A percentile compares a stretch with the other conserved stretches of the same genome.
Evolutionary conservation across 1,140 invertebrate species (phyloP).

Genomic region (Ctenoplectra terminalis): DNA sequence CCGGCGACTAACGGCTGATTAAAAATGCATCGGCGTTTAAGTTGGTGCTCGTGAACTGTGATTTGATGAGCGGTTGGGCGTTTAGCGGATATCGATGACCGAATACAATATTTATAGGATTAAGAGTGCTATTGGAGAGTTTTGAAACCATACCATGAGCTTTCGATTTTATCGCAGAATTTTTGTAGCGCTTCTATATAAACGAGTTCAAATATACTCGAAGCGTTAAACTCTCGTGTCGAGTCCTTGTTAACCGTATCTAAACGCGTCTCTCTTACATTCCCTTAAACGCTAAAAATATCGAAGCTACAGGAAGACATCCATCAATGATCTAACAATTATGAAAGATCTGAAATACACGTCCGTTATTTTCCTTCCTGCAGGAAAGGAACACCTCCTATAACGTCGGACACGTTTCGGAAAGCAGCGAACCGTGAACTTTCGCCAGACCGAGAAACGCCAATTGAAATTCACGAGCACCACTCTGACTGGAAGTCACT

Average conservation of each 20-base stretch:
- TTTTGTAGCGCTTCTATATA: too few species aligned
- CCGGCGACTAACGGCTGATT: not conserved
- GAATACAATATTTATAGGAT: not conserved
- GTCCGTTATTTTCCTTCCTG: not conserved
- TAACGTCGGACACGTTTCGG: conserved; percentile 16
- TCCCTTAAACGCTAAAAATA: not conserved
- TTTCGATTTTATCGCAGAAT: too few species aligned
- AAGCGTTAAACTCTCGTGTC: too few species aligned
- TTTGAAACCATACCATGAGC: too few species aligned
- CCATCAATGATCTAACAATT: not conserved
- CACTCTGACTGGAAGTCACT: conserved; percentile 63
- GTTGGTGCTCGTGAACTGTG: not conserved
- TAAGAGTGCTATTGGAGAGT: too few species aligned
- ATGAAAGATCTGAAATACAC: not conserved
- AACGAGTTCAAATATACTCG: too few species aligned
- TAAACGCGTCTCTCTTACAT: not conserved
- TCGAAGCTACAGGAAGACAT: not conserved
- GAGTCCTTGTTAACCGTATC: too few species aligned
- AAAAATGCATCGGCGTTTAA: not conserved
- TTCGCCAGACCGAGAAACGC: conserved; percentile 44
- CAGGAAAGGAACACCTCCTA: not conserved
- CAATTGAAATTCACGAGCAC: conserved; percentile 62
- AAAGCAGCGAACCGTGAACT: conserved; percentile 44
- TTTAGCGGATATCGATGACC: not conserved
- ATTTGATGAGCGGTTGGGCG: not conserved